These are phyloP conservation scores for Mycetomoellerius zeteki DNA, from an alignment of 1,140 invertebrate genomes.

Conservation along the genomic window DNA sequence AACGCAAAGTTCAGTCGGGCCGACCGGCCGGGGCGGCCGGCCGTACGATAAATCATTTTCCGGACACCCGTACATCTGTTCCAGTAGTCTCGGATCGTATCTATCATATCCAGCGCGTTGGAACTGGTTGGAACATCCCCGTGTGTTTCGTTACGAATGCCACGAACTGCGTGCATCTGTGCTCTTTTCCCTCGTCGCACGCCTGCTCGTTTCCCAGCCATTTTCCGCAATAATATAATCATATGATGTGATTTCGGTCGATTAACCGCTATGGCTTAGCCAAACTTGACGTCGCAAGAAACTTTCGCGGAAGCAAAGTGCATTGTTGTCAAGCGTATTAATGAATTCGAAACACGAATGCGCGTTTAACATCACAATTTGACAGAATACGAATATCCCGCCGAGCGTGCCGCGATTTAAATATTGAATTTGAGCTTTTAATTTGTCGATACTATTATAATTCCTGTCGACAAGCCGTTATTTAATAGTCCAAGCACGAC, in stretches of 20 bases:
- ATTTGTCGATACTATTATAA: neutral
- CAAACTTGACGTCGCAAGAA: neutral
- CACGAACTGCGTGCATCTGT: neutral
- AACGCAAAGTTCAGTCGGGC: conserved; percentile 17
- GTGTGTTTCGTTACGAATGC: conserved; percentile 8
- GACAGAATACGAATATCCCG: too few relatives aligned
- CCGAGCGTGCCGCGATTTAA: neutral
- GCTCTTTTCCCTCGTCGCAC: neutral
- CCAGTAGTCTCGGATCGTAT: conserved; percentile 66
- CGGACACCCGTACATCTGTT: conserved; percentile 70
- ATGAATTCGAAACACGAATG: neutral
- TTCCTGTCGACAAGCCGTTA: neutral
- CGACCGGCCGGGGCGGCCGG: neutral
- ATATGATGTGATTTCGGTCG: conserved; percentile 4
- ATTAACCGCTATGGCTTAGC: conserved; percentile 14
- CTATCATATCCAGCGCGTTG: conserved; percentile 39
- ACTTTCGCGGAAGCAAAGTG: neutral
- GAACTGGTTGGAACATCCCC: conserved; percentile 5
- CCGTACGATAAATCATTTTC: conserved; percentile 68
- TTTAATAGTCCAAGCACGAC: neutral
- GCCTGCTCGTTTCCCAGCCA: too few relatives aligned
- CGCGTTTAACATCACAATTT: conserved; percentile 10
- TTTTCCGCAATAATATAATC: neutral
- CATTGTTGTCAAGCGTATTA: neutral
- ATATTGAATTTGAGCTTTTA: neutral